Conservation (phyloP, 92 coral and sea anemone genomes). For the Porites lobata region DNA sequence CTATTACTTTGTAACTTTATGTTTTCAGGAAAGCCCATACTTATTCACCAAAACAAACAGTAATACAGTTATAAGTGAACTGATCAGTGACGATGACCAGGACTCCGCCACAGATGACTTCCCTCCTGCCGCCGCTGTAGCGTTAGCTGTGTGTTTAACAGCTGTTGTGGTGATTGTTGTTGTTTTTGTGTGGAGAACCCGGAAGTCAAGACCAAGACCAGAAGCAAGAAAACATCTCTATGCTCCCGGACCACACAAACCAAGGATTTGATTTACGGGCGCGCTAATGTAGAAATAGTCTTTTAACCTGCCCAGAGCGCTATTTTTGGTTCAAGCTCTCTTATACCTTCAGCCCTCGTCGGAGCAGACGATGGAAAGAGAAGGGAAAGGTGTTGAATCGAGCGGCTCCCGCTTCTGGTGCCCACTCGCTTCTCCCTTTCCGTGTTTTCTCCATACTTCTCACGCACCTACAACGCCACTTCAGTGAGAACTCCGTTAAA, state of each 20-base stretch:
- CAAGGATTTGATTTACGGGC: constrained; percentile 51
- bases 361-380: too few relatives aligned
- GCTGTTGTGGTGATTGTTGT: constrained; percentile 62
- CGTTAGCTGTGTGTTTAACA: constrained; percentile 74
- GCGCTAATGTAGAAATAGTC: too few relatives aligned
- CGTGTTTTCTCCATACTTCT: too few relatives aligned
- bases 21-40: constrained; percentile 56
- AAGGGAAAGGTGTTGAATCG: too few relatives aligned
- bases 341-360: not conserved
- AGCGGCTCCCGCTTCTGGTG: too few relatives aligned
- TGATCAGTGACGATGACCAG: constrained; percentile 25
- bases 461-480: too few relatives aligned
- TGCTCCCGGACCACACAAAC: constrained; percentile 66
- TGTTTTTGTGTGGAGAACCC: constrained; percentile 72
- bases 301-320: too few relatives aligned
- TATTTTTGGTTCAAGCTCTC: not conserved
- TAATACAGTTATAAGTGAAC: constrained; percentile 37
- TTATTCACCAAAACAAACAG: constrained; percentile 76
- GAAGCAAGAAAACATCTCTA: constrained; percentile 62
- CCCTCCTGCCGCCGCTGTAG: constrained; percentile 81
- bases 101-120: constrained; percentile 39
- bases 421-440: too few relatives aligned
- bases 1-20: not conserved
- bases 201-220: constrained; percentile 70
- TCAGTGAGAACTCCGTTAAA: too few relatives aligned